phyloP scores from a whole-genome alignment of 2,888 invertebrate genomes.

The Allacma fusca region DNA sequence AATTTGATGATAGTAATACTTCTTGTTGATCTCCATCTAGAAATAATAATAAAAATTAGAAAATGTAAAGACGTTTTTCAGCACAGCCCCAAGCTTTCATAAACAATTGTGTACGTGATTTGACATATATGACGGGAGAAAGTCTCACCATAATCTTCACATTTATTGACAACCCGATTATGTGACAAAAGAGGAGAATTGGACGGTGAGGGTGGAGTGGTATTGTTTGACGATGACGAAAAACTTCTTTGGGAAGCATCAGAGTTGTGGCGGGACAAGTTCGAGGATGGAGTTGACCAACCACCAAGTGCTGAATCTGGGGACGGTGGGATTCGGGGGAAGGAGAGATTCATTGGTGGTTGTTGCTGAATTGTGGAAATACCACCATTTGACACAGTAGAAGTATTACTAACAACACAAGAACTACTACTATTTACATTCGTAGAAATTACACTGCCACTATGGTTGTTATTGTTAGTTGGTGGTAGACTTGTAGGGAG shows the following conservation, averaged over 20 bases:
- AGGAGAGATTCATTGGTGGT: conserved; percentile 61
- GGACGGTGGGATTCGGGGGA: conserved; percentile 61
- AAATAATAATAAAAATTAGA: conserved; percentile 5
- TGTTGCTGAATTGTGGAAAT: conserved; percentile 48
- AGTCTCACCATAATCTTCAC: conserved; percentile 60
- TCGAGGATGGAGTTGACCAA: conserved; percentile 61
- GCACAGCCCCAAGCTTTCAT: background rate
- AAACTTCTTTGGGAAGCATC: conserved; percentile 61
- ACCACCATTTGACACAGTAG: conserved; percentile 23
- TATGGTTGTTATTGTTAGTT: conserved; percentile 50
- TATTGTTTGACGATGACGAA: conserved; percentile 61
- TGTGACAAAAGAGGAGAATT: conserved; percentile 61
- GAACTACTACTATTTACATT: conserved; percentile 31
- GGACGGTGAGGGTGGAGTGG: conserved; percentile 61
- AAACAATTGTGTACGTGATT: no score
- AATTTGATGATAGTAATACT: conserved; percentile 61
- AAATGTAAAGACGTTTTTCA: no score
- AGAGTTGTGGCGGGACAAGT: conserved; percentile 61
- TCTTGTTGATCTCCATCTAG: conserved; percentile 60
- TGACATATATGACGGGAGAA: background rate
- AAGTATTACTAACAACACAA: conserved; percentile 36
- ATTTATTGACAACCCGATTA: conserved; percentile 60
- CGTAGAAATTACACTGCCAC: conserved; percentile 40
- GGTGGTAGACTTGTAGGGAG: conserved; percentile 54
- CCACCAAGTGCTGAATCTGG: conserved; percentile 61